phyloP scores from a whole-genome alignment of 2,797 vertebrate species.

The Leptoclinus maculatus region DNA sequence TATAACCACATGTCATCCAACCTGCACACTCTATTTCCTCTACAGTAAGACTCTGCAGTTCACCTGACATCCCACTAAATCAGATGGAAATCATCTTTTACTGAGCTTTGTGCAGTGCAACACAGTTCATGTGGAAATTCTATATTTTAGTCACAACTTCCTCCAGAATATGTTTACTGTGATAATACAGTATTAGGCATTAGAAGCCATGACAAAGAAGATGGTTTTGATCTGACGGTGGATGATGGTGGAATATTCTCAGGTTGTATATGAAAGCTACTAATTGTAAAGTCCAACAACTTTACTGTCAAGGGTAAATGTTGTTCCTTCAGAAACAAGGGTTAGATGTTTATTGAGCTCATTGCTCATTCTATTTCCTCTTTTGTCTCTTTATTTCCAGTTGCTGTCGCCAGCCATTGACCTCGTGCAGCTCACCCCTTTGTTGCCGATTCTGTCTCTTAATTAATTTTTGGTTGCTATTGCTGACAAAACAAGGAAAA shows the following conservation, averaged over 20 bases:
- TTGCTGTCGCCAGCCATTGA: no score
- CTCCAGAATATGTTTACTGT: background rate
- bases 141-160: background rate
- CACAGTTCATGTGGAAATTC: background rate
- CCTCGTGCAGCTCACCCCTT: no score
- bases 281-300: no score
- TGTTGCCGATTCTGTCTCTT: no score
- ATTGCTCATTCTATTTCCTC: no score
- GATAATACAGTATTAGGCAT: background rate
- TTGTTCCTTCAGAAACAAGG: background rate
- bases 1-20: conserved; percentile 29
- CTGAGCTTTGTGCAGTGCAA: background rate
- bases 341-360: no score
- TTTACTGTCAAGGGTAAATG: background rate
- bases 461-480: no score
- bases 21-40: background rate
- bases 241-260: no score
- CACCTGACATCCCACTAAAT: conserved; percentile 9
- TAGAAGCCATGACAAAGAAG: background rate
- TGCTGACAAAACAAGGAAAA: no score
- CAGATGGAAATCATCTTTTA: background rate
- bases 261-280: no score
- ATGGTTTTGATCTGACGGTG: background rate
- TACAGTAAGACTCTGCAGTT: background rate
- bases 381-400: no score